These are phyloP conservation scores for Portunus trituberculatus DNA, from an alignment of 1,140 invertebrate genomes.

Conservation along the genomic window DNA sequence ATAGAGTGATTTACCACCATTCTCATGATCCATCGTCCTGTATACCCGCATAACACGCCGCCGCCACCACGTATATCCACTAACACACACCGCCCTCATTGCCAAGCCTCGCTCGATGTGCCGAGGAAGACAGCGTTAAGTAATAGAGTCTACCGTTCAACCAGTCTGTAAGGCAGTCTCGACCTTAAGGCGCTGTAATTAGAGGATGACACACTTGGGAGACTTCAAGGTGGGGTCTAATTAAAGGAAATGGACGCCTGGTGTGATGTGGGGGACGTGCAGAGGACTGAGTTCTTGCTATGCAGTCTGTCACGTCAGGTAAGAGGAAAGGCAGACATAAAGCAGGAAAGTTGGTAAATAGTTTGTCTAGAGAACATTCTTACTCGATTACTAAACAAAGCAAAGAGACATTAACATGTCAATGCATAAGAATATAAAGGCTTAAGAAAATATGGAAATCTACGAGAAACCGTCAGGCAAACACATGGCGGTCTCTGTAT, in stretches of 20 bases:
- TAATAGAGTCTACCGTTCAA: neutral
- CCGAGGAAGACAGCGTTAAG: neutral
- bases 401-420: no score
- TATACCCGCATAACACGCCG: neutral
- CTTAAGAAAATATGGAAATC: no score
- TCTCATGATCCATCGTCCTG: neutral
- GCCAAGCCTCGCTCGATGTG: neutral
- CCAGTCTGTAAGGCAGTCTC: neutral
- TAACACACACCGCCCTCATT: neutral
- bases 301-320: neutral
- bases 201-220: conserved; percentile 1
- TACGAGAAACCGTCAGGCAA: no score
- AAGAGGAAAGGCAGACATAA: neutral
- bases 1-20: neutral
- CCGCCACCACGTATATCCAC: neutral
- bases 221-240: neutral
- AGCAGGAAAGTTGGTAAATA: neutral
- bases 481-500: no score
- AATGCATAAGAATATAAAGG: no score
- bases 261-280: neutral
- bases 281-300: neutral
- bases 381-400: no score
- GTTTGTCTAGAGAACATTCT: no score
- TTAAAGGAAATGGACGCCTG: neutral
- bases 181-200: neutral